Conservation (phyloP, 2,797 vertebrate genomes). For the Microctenopoma stevenorrisi region DNA sequence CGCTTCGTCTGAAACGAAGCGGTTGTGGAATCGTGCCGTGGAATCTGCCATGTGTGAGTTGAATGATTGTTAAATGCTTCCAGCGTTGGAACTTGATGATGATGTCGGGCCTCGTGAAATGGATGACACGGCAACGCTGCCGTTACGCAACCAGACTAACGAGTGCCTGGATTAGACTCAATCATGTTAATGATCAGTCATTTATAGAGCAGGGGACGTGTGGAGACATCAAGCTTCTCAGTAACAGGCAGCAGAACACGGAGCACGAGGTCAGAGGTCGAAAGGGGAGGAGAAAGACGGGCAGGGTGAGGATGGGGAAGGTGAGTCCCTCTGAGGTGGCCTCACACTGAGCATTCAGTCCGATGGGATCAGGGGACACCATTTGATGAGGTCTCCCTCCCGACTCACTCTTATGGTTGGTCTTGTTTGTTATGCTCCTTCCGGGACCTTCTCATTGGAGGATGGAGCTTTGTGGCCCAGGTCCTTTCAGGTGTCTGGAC, state of each 20-base stretch:
- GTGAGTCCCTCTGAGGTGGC: too few relatives aligned
- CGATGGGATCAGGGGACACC: too few relatives aligned
- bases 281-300: too few relatives aligned
- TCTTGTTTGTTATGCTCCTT: too few relatives aligned
- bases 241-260: background rate
- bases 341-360: too few relatives aligned
- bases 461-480: too few relatives aligned
- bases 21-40: background rate
- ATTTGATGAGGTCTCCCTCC: too few relatives aligned
- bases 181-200: slow-evolving; percentile 14
- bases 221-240: background rate
- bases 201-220: slow-evolving; percentile 12
- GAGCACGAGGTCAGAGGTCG: too few relatives aligned
- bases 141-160: slow-evolving; percentile 33
- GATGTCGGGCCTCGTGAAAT: slow-evolving; percentile 18
- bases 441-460: too few relatives aligned
- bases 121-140: slow-evolving; percentile 28
- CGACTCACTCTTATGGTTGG: too few relatives aligned
- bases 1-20: background rate
- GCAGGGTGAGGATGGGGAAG: too few relatives aligned
- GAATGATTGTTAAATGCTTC: slow-evolving; percentile 15
- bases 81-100: slow-evolving; percentile 10
- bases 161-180: background rate
- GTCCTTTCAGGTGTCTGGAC: too few relatives aligned
- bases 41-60: background rate